Base-by-base conservation (phyloP, 2,888 invertebrate species). In the Luperina testacea region DNA sequence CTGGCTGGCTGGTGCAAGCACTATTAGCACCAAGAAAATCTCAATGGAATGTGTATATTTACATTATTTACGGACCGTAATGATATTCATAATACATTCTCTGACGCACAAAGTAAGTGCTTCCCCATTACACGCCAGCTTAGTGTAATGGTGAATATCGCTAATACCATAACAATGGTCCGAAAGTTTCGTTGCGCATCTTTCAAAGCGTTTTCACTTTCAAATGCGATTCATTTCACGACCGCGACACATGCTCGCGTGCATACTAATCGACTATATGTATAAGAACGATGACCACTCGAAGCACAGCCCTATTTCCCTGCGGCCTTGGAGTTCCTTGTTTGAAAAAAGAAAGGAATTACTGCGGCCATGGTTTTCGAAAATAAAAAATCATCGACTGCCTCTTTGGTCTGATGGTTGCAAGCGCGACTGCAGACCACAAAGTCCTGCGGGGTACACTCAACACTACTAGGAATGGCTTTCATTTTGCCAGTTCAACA, bases 171-270 rank as follows among this genome's bases (percentile, higher is more conserved):
- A 83, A 89, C 89, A 90, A 89, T 90, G 88, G 90, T 85, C 91
- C 85, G 92, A 93, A 92, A 93, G 93, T 92, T 87, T 88, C 88
- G 90, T 89, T 88, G 82, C 81, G 78, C 85, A 89, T 90, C 90
- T 90, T 84, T 72, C 84, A 85, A 81, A 79, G 85, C 48, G 90
- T 89, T 95, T 93, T 95, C 95, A 94, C 95, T 95, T 95, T 95
- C 92, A 88, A 92, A 89, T 87, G 80, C 81, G 77, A 94, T 92
- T 93, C 92, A 86, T 81, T 85, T 90, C 94, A 94, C 94, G 94
- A 92, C 90, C 87, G 88, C 83, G 87, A 83, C 86, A 87, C 81
- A 74, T 85, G 86, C 89, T 87, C 76, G 69, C 81, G 72, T 88
- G 94, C 90, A 94, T 94, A 90, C 91, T 90, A 91, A 94, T 89